Percentiles rank a stretch among this genome's conserved stretches.
Conservation (phyloP, 2,113 vertebrate species). For the Reinhardtius hippoglossoides region DNA sequence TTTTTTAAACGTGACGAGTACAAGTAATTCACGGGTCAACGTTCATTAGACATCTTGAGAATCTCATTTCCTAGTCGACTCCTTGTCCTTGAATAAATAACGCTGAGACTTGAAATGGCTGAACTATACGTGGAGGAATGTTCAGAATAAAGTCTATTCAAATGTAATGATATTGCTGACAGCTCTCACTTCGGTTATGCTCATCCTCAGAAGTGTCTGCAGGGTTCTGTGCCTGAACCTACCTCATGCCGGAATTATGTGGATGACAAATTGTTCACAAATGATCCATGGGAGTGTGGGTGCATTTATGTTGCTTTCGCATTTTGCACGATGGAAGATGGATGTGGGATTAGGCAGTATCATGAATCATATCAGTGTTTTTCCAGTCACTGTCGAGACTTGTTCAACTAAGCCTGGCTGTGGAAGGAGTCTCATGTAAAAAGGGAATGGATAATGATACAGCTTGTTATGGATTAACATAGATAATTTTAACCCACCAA, state of each 20-base stretch:
- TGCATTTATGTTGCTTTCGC: slow-evolving; percentile 52
- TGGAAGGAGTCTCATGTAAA: slow-evolving; percentile 25
- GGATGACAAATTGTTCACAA: slow-evolving; percentile 59
- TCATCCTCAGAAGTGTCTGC: slow-evolving; percentile 28
- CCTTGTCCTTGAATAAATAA: slow-evolving; percentile 38
- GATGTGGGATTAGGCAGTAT: slow-evolving; percentile 63
- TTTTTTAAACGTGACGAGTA: slow-evolving; percentile 19
- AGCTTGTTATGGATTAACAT: slow-evolving; percentile 26
- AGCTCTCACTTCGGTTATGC: slow-evolving; percentile 25
- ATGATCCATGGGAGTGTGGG: slow-evolving; percentile 61
- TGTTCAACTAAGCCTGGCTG: slow-evolving; percentile 20
- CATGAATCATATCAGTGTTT: slow-evolving; percentile 70
- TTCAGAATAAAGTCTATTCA: slow-evolving; percentile 12
- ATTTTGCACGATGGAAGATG: slow-evolving; percentile 61
- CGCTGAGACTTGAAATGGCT: slow-evolving; percentile 3
- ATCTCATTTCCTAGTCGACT: slow-evolving; percentile 7
- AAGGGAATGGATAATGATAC: slow-evolving; percentile 9
- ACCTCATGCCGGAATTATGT: slow-evolving; percentile 46
- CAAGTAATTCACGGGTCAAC: slow-evolving; percentile 14
- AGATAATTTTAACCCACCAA: slow-evolving; percentile 7
- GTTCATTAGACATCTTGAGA: slow-evolving; percentile 26
- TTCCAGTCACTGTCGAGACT: slow-evolving; percentile 37
- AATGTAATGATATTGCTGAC: slow-evolving; percentile 27
- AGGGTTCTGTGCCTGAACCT: slow-evolving; percentile 24
- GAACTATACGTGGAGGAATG: not conserved